These are phyloP conservation scores for Dasyurus viverrinus DNA, from an alignment of 2,113 vertebrate species.

Conservation along the genomic window DNA sequence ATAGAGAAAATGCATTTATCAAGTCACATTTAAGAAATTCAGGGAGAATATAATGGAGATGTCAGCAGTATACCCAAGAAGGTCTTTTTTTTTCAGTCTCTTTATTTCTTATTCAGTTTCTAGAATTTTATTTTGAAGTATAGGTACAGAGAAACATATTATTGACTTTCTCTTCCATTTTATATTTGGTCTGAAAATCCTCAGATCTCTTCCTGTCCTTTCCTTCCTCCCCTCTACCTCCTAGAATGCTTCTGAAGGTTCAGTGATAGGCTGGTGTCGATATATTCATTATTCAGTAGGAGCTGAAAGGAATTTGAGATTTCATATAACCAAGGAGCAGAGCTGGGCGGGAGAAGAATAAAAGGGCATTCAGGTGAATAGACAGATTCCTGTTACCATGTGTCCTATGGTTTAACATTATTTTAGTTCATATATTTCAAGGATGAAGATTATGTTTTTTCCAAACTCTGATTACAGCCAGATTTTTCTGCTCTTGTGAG, in stretches of 20 bases:
- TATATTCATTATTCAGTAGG: conserved; percentile 71
- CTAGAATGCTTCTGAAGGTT: conserved; percentile 54
- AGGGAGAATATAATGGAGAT: conserved; percentile 65
- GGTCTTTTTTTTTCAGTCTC: conserved; percentile 7
- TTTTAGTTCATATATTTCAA: conserved; percentile 58
- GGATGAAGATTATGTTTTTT: conserved; percentile 10
- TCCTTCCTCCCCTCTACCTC: background rate
- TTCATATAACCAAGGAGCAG: conserved; percentile 55
- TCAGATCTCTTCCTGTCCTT: conserved; percentile 56
- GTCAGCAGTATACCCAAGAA: conserved; percentile 70
- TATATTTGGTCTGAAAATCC: conserved; percentile 73
- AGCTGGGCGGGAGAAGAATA: conserved; percentile 21
- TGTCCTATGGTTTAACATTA: conserved; percentile 52
- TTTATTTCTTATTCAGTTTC: conserved; percentile 74
- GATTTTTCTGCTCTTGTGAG: conserved; percentile 58
- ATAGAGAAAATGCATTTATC: conserved; percentile 42
- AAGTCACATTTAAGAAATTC: conserved; percentile 46
- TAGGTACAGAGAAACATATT: conserved; percentile 75
- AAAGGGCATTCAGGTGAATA: conserved; percentile 54
- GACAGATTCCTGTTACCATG: conserved; percentile 39
- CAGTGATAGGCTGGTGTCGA: conserved; percentile 62
- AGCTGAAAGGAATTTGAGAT: conserved; percentile 72
- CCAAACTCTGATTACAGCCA: conserved; percentile 43
- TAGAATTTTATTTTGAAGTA: conserved; percentile 74
- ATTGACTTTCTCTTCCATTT: conserved; percentile 78